Evolutionary conservation across 2,797 vertebrate species (phyloP).

Genomic region (Cuniculus paca): DNA sequence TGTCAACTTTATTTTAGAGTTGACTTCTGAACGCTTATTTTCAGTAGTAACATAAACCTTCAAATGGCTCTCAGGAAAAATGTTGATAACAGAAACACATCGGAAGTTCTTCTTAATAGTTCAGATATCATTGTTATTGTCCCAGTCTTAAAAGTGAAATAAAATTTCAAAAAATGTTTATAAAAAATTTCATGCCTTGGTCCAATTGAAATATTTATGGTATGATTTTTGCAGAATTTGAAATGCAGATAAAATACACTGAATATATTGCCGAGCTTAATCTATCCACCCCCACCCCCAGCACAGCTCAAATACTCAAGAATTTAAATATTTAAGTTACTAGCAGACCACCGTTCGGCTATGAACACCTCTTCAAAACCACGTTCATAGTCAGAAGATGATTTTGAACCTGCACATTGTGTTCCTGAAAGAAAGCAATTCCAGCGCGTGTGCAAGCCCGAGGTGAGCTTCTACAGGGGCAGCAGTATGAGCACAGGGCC

Average conservation of each 20-base stretch:
- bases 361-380: neutral
- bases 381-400: neutral
- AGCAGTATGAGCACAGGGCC: neutral
- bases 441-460: neutral
- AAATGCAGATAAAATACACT: neutral
- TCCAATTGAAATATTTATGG: neutral
- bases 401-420: neutral
- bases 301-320: neutral
- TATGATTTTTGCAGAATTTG: conserved; percentile 19
- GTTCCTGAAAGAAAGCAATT: neutral
- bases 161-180: conserved; percentile 55
- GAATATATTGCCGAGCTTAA: neutral
- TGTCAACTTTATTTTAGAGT: conserved; percentile 74
- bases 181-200: conserved; percentile 17
- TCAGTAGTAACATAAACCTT: conserved; percentile 29
- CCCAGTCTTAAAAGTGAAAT: conserved; percentile 56
- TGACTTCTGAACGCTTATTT: conserved; percentile 68
- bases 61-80: conserved; percentile 59
- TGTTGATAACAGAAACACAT: conserved; percentile 32
- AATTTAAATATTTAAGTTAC: neutral
- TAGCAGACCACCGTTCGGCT: neutral
- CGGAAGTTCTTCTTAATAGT: conserved; percentile 65
- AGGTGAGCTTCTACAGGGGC: neutral
- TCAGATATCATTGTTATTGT: conserved; percentile 61
- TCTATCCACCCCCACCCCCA: neutral